Conservation (phyloP, 2,113 vertebrate genomes). For the Rhea americana region DNA sequence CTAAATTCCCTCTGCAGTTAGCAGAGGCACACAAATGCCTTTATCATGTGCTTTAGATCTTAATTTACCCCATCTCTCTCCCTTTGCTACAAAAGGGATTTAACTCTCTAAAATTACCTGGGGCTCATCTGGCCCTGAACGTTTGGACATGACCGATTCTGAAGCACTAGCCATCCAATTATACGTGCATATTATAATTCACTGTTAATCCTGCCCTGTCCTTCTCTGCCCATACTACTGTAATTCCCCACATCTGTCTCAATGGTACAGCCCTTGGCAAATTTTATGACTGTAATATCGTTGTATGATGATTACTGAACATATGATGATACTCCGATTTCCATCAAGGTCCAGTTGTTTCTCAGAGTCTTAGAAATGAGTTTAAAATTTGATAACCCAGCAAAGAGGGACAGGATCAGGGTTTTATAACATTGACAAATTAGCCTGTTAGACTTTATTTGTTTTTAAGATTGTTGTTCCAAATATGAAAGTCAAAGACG, state of each 20-base stretch:
- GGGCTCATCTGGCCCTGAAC: not conserved
- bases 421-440: not conserved
- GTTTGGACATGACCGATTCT: not conserved
- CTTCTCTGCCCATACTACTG: rapidly evolving
- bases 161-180: not conserved
- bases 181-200: not conserved
- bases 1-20: not conserved
- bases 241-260: not conserved
- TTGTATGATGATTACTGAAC: not conserved
- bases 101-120: conserved; percentile 1
- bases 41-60: not conserved
- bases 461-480: not conserved
- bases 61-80: not conserved
- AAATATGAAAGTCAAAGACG: conserved; percentile 4
- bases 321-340: not conserved
- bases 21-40: not conserved
- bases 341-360: not conserved
- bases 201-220: rapidly evolving
- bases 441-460: not conserved
- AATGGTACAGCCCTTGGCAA: not conserved
- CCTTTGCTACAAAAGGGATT: not conserved
- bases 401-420: not conserved
- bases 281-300: not conserved
- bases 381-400: not conserved
- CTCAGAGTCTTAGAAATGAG: not conserved